phyloP scores from a whole-genome alignment of 2,888 invertebrate species.

The Thymelicus lineola region DNA sequence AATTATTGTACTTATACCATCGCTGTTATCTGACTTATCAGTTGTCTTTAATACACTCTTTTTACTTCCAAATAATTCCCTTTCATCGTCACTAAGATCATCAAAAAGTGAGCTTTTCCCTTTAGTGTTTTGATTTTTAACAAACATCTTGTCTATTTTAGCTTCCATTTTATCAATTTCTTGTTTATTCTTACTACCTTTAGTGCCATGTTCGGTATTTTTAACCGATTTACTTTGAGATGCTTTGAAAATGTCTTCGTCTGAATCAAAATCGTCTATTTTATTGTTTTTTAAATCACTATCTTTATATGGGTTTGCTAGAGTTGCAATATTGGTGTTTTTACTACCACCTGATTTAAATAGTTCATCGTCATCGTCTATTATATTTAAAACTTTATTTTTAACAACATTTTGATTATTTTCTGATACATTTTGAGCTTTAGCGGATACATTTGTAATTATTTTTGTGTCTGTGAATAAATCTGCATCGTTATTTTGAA shows the following conservation, averaged over 20 bases:
- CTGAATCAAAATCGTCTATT: slow-evolving; percentile 26
- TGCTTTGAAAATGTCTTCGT: slow-evolving; percentile 38
- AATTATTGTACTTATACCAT: slow-evolving; percentile 34
- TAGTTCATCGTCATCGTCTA: slow-evolving; percentile 46
- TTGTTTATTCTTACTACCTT: slow-evolving; percentile 7
- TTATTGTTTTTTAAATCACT: slow-evolving; percentile 9
- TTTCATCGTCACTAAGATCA: slow-evolving; percentile 66
- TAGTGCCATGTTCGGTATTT: background rate
- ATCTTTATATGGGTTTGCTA: slow-evolving; percentile 27
- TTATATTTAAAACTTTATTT: slow-evolving; percentile 39
- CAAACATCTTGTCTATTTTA: slow-evolving; percentile 20
- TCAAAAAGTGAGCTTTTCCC: slow-evolving; percentile 57
- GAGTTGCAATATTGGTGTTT: slow-evolving; percentile 24
- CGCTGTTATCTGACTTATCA: slow-evolving; percentile 57
- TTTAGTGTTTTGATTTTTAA: slow-evolving; percentile 32
- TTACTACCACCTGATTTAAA: slow-evolving; percentile 42
- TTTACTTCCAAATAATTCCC: slow-evolving; percentile 60
- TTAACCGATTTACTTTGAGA: slow-evolving; percentile 15
- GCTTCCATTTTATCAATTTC: slow-evolving; percentile 14
- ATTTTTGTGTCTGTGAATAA: slow-evolving; percentile 58
- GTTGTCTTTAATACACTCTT: slow-evolving; percentile 47
- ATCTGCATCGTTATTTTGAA: slow-evolving; percentile 66
- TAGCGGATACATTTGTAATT: slow-evolving; percentile 36
- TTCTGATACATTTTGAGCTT: slow-evolving; percentile 37
- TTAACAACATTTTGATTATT: slow-evolving; percentile 27